These are phyloP conservation scores for Sebastolobus altivelis DNA, from an alignment of 2,797 vertebrate genomes.

Conservation along the genomic window DNA sequence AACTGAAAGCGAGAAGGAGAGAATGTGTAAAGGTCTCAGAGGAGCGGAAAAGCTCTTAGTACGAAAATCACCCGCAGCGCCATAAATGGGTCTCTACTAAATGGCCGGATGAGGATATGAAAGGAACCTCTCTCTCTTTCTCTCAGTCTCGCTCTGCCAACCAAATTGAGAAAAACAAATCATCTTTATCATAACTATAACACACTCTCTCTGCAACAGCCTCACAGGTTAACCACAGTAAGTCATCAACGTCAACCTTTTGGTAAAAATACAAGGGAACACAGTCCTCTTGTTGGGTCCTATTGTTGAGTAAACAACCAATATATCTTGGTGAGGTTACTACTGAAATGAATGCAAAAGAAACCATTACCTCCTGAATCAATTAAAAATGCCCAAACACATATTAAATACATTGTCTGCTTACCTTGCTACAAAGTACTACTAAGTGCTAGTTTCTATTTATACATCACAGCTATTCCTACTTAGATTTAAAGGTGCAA, in stretches of 20 bases:
- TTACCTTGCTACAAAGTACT: background rate
- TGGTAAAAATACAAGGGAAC: slow-evolving; percentile 8
- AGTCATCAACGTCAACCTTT: slow-evolving; percentile 24
- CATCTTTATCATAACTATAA: slow-evolving; percentile 38
- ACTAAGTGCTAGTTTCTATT: background rate
- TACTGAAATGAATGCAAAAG: slow-evolving; percentile 1
- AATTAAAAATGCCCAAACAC: background rate
- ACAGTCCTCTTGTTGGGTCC: slow-evolving; percentile 2
- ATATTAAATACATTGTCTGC: background rate
- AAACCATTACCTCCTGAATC: background rate
- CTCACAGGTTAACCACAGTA: slow-evolving; percentile 45
- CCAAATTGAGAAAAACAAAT: slow-evolving; percentile 44
- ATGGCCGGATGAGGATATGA: slow-evolving; percentile 57
- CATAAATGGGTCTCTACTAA: slow-evolving; percentile 60
- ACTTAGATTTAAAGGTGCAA: slow-evolving; percentile 58
- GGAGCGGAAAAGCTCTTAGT: slow-evolving; percentile 69
- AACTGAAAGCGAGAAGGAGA: slow-evolving; percentile 54
- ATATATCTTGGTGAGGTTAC: background rate
- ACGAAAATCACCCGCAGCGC: slow-evolving; percentile 68
- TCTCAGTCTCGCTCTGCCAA: slow-evolving; percentile 4
- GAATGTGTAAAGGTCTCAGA: slow-evolving; percentile 64
- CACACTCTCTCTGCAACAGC: slow-evolving; percentile 8
- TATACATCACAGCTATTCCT: slow-evolving; percentile 34
- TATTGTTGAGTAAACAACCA: background rate
- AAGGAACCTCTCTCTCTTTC: slow-evolving; percentile 16